phyloP scores from a whole-genome alignment of 2,797 vertebrate species.

The Mustela erminea region DNA sequence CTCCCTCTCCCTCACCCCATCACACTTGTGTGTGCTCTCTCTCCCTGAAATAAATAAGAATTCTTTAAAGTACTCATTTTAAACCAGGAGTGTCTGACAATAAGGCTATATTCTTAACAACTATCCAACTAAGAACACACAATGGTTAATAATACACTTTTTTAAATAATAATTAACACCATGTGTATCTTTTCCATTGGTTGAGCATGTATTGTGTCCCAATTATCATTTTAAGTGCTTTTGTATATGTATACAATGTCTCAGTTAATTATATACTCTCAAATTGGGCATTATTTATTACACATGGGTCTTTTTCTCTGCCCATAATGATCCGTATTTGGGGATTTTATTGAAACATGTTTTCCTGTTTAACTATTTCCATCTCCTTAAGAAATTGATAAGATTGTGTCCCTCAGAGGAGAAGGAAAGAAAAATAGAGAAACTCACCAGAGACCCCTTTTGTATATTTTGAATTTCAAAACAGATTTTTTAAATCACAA shows the following conservation, averaged over 20 bases:
- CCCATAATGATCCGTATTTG: background rate
- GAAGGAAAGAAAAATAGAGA: background rate
- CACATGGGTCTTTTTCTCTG: background rate
- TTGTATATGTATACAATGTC: background rate
- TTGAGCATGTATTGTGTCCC: background rate
- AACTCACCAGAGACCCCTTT: background rate
- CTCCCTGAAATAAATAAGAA: background rate
- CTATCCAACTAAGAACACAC: background rate
- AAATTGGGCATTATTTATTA: background rate
- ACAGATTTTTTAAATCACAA: background rate
- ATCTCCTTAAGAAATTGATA: background rate
- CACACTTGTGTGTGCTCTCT: background rate
- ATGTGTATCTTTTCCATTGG: background rate
- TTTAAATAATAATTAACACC: background rate
- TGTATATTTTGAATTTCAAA: background rate
- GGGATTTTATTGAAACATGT: background rate
- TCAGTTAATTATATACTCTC: background rate
- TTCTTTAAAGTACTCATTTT: background rate
- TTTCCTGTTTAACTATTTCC: background rate
- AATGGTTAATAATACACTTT: background rate
- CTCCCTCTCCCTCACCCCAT: background rate
- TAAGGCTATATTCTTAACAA: background rate
- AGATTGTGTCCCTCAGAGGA: background rate
- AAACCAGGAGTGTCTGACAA: background rate
- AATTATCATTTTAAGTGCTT: background rate